Evolutionary conservation across 2,113 vertebrate species (phyloP), one percentile per base, ranked within the genome.

Genomic region (Sinocyclocheilus grahami): DNA sequence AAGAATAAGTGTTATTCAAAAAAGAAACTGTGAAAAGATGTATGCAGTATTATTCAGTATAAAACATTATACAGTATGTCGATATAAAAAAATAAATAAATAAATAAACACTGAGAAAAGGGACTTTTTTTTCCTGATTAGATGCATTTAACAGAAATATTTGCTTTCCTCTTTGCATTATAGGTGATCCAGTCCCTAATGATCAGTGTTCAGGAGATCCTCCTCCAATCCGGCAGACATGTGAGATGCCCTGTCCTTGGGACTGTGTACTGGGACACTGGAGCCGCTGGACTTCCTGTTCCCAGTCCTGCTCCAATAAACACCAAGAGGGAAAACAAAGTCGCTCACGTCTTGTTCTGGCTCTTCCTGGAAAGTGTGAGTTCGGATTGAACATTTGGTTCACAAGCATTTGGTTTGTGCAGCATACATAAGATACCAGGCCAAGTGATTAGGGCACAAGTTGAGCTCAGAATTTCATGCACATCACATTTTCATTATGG

Each of bases 191-290:
- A 4, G 94, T 95, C 0, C 87, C 95, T 18, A 91, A 88, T 13
- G 92, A 91, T 58, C 87, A 93, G 20, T 97, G 96, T 88, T 89
- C 93, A 16, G 91, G 93, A 2, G 81, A 92, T 12, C 92, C 92
- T 51, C 94, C 69, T 37, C 85, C 94, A 3, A 89, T 93, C 51
- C 86, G n/a, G 33, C 86, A 76, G 62, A 12, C 88, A 4, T 97
- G 96, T 89, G 94, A 96, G 86, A 91, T 96, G 80, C 95, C 95
- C 0, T 97, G 96, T 90, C 91, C 93, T 0, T 89, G 89, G 42
- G 96, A 97, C 58, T 97, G 96, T 14, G 95, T 96, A 8, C 30
- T 95, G 60, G 94, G 93, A 0, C 90, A 95, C 46, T 97, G 96
- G 96, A 92, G 94, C 1, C 63, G 58, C 1, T 97, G 96, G 96